Conservation (phyloP, 2,888 invertebrate species). For the Microctonus aethiopoides region DNA sequence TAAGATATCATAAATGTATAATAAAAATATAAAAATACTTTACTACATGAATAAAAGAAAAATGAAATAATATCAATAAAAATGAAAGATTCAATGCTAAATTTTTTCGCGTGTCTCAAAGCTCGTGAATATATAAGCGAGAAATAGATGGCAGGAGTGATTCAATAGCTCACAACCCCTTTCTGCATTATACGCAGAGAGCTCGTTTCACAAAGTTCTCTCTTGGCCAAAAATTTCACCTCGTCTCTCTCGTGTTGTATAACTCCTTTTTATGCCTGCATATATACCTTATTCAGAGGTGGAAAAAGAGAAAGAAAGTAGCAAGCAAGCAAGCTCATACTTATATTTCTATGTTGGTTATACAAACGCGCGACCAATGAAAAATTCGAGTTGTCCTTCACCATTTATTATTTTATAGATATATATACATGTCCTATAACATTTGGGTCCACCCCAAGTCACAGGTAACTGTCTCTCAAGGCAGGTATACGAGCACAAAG, state of each 20-base stretch:
- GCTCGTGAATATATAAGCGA: background rate
- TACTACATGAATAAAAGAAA: background rate
- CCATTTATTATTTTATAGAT: background rate
- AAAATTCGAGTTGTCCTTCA: slow-evolving; percentile 5
- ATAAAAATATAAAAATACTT: background rate
- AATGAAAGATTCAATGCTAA: background rate
- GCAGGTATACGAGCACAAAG: slow-evolving; percentile 15
- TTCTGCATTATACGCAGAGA: slow-evolving; percentile 1
- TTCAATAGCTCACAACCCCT: slow-evolving; percentile 7
- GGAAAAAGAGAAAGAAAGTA: slow-evolving; percentile 2
- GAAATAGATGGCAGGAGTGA: slow-evolving; percentile 12
- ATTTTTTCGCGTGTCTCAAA: background rate
- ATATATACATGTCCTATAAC: background rate
- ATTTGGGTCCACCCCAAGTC: background rate
- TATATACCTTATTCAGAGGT: slow-evolving; percentile 30
- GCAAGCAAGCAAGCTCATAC: background rate
- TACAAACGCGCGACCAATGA: slow-evolving; percentile 1
- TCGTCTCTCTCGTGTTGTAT: slow-evolving; percentile 15
- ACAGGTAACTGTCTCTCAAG: slow-evolving; percentile 16
- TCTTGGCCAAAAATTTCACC: slow-evolving; percentile 16
- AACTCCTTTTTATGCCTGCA: slow-evolving; percentile 21
- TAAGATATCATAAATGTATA: too few species aligned
- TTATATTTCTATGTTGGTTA: slow-evolving; percentile 11
- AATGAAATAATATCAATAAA: background rate
- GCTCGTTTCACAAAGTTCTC: background rate